Conservation (phyloP, 1,140 invertebrate species). For the Microplitis demolitor region DNA sequence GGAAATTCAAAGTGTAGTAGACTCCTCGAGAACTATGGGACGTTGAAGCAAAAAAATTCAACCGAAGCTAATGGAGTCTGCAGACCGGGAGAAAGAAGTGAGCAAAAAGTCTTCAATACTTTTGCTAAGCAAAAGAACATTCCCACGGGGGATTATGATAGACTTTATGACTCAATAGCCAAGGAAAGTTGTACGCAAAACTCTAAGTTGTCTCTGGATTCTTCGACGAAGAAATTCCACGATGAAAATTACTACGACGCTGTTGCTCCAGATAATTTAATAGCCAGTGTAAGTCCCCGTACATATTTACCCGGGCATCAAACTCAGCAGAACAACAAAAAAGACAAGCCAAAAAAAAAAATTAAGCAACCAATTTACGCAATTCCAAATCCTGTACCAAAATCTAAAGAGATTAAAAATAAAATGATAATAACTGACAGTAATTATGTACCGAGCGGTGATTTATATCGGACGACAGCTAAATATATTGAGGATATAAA, state of each 20-base stretch:
- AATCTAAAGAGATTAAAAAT: conserved; percentile 8
- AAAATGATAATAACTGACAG: conserved; percentile 30
- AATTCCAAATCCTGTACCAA: conserved; percentile 30
- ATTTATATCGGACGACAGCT: conserved; percentile 49
- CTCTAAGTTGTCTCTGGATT: background rate
- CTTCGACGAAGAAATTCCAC: conserved; percentile 5
- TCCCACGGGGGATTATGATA: conserved; percentile 12
- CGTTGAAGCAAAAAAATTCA: conserved; percentile 27
- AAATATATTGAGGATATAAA: conserved; percentile 57
- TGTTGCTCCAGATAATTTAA: background rate
- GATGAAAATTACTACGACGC: conserved; percentile 25
- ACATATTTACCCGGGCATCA: too few relatives aligned
- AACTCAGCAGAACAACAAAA: background rate
- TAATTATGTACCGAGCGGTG: conserved; percentile 53
- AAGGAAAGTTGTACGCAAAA: conserved; percentile 7
- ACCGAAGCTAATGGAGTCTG: background rate
- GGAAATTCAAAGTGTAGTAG: conserved; percentile 18
- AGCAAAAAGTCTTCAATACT: conserved; percentile 43
- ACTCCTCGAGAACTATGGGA: conserved; percentile 47
- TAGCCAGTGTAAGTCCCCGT: background rate
- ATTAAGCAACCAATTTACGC: conserved; percentile 45
- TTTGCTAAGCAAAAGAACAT: conserved; percentile 36
- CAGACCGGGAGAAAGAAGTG: background rate
- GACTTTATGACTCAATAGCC: conserved; percentile 35
- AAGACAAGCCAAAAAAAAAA: conserved; percentile 6